A percentile compares a stretch with the other conserved stretches of the same genome.
Conservation (phyloP, 1,140 invertebrate genomes). For the Physella acuta region DNA sequence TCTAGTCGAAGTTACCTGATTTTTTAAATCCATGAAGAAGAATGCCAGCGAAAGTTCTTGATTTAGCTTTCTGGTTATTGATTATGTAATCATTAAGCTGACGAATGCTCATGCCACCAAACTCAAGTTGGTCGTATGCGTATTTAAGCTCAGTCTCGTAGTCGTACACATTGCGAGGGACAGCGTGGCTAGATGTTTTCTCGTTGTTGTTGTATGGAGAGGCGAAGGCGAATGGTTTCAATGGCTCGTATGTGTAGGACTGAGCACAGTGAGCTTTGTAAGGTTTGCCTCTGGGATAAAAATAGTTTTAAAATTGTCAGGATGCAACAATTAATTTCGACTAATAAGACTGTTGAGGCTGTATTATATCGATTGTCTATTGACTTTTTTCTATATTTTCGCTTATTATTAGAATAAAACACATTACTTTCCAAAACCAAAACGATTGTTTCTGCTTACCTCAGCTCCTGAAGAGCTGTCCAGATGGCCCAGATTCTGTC, state of each 20-base stretch:
- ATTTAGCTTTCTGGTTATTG: not conserved
- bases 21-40: constrained; percentile 25
- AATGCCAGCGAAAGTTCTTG: constrained; percentile 29
- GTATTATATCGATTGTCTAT: too few relatives aligned
- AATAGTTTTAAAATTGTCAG: too few relatives aligned
- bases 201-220: constrained; percentile 30
- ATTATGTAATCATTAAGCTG: constrained; percentile 30
- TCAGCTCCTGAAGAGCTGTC: constrained; percentile 28
- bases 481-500: constrained; percentile 35
- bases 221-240: constrained; percentile 33
- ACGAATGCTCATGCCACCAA: constrained; percentile 31
- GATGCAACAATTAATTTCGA: too few relatives aligned
- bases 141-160: constrained; percentile 32
- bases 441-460: not conserved
- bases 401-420: too few relatives aligned
- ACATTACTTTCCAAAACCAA: too few relatives aligned
- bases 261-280: constrained; percentile 34
- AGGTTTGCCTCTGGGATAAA: constrained; percentile 20
- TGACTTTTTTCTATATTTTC: too few relatives aligned
- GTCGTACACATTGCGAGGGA: constrained; percentile 32
- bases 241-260: constrained; percentile 16
- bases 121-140: constrained; percentile 33
- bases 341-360: too few relatives aligned
- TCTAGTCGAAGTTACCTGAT: too few relatives aligned
- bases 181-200: constrained; percentile 26